Evolutionary conservation across 1,140 invertebrate genomes (phyloP).

Genomic region (Bombus soroeensis): DNA sequence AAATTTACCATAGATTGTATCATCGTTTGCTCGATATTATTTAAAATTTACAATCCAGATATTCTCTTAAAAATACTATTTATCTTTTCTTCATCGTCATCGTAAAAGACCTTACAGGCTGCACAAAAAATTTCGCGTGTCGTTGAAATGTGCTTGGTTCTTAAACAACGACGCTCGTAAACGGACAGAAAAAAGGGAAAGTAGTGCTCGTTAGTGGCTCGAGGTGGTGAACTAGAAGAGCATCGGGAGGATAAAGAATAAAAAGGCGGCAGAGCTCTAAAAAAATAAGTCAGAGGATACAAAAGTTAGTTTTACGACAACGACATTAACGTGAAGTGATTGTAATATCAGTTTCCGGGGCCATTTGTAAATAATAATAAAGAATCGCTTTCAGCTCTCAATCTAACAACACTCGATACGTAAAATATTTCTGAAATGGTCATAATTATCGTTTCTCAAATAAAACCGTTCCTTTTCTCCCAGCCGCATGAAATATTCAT

Average conservation of each 20-base stretch:
- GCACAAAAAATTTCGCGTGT: too few species aligned
- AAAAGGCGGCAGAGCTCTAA: background rate
- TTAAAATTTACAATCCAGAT: background rate
- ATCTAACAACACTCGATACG: background rate
- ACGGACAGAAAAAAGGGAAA: background rate
- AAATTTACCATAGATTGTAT: too few species aligned
- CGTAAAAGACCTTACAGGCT: too few species aligned
- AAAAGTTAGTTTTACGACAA: slow-evolving; percentile 12
- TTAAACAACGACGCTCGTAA: background rate
- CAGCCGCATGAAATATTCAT: slow-evolving; percentile 28
- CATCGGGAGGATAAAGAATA: background rate
- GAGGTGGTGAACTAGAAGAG: background rate
- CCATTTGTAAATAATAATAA: slow-evolving; percentile 24
- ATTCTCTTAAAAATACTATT: background rate
- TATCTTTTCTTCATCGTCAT: too few species aligned
- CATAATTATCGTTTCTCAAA: slow-evolving; percentile 1
- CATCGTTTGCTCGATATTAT: background rate
- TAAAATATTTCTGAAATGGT: background rate
- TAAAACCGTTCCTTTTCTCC: slow-evolving; percentile 1
- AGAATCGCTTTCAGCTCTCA: slow-evolving; percentile 9
- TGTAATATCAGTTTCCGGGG: background rate
- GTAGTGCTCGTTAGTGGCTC: slow-evolving; percentile 4
- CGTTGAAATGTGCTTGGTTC: background rate
- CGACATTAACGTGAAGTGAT: slow-evolving; percentile 21
- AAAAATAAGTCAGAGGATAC: background rate